phyloP scores from a whole-genome alignment of 2,888 invertebrate species.

The Creontiades dilutus region DNA sequence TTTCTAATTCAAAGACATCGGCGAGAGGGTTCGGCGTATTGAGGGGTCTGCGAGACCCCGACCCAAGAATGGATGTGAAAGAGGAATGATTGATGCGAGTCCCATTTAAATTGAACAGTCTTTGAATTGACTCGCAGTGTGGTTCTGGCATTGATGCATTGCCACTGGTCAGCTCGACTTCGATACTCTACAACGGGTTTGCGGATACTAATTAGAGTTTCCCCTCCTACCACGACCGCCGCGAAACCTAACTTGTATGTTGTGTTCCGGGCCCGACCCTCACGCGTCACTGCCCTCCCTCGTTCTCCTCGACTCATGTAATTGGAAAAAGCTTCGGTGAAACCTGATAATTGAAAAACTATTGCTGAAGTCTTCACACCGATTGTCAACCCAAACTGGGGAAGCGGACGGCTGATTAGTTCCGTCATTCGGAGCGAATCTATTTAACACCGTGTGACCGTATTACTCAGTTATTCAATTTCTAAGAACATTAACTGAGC shows the following conservation, averaged over 20 bases:
- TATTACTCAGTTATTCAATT: too few species aligned
- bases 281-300: slow-evolving; percentile 29
- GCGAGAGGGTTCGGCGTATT: slow-evolving; percentile 42
- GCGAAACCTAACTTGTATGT: background rate
- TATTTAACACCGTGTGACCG: too few species aligned
- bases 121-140: slow-evolving; percentile 63
- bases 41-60: slow-evolving; percentile 6
- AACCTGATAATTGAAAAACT: slow-evolving; percentile 17
- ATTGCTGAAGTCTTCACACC: background rate
- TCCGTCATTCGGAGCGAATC: too few species aligned
- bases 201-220: slow-evolving; percentile 44
- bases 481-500: too few species aligned
- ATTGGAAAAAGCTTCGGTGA: background rate
- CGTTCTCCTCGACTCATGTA: background rate
- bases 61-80: slow-evolving; percentile 61
- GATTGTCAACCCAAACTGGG: too few species aligned
- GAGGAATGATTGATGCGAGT: slow-evolving; percentile 60
- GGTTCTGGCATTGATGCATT: slow-evolving; percentile 66
- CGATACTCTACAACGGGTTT: slow-evolving; percentile 46
- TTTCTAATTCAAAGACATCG: slow-evolving; percentile 61
- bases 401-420: too few species aligned
- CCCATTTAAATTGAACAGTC: slow-evolving; percentile 68
- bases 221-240: background rate
- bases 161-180: slow-evolving; percentile 58
- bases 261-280: background rate